A percentile compares a stretch with the other conserved stretches of the same genome.
phyloP scores from a whole-genome alignment of 2,888 invertebrate species.

The Drosophila setosimentum region DNA sequence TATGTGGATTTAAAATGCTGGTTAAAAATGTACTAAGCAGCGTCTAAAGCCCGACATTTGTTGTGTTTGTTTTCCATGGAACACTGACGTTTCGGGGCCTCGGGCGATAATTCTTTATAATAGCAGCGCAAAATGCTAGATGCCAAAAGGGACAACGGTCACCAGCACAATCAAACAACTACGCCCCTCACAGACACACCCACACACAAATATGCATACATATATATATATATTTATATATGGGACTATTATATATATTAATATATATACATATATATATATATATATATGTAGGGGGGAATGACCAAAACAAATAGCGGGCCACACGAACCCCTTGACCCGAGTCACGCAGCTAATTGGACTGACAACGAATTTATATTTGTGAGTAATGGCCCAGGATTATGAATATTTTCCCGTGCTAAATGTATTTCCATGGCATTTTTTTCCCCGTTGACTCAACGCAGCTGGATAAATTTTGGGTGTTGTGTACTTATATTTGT shows the following conservation, averaged over 20 bases:
- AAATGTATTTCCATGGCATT: constrained; percentile 57
- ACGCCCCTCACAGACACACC: constrained; percentile 15
- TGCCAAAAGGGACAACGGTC: constrained; percentile 51
- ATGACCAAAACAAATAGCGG: constrained; percentile 76
- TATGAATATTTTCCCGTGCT: constrained; percentile 67
- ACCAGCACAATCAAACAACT: constrained; percentile 47
- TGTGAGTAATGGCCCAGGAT: constrained; percentile 76
- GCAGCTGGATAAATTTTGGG: constrained; percentile 23
- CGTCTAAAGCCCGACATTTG: constrained; percentile 55
- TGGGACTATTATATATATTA: neutral
- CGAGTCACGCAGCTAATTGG: constrained; percentile 80
- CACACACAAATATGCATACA: too few relatives aligned
- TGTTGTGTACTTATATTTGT: neutral
- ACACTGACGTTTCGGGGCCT: constrained; percentile 41
- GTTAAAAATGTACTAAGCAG: constrained; percentile 19
- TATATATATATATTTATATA: constrained; percentile 6
- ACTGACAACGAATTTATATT: constrained; percentile 77
- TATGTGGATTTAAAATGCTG: constrained; percentile 26
- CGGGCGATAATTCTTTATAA: constrained; percentile 77
- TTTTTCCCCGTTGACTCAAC: constrained; percentile 22
- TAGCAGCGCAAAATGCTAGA: constrained; percentile 67
- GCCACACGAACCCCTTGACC: constrained; percentile 73
- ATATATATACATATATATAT: neutral
- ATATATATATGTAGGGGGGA: constrained; percentile 3
- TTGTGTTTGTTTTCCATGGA: constrained; percentile 75